phyloP scores from a whole-genome alignment of 1,140 invertebrate species.

The Akabosia matsudoensis region DNA sequence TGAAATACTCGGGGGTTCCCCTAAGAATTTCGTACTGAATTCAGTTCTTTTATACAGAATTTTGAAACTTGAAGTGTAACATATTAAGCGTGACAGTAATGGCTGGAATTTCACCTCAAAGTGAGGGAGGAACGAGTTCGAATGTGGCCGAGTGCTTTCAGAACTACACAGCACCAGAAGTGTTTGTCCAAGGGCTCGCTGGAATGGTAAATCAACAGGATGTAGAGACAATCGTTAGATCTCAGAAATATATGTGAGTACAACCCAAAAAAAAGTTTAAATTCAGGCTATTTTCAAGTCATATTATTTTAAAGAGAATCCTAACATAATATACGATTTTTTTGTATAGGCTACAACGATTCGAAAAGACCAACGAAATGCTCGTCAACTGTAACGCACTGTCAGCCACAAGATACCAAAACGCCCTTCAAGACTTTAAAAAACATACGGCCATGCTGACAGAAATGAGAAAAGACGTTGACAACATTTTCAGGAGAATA shows the following conservation, averaged over 20 bases:
- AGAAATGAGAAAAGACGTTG: conserved; percentile 64
- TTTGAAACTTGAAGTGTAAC: background rate
- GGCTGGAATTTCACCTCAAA: conserved; percentile 25
- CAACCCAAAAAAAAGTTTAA: background rate
- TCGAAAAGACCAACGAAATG: conserved; percentile 98
- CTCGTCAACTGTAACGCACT: conserved; percentile 88
- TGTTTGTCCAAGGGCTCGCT: conserved; percentile 82
- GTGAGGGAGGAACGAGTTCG: conserved; percentile 36
- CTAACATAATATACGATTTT: background rate
- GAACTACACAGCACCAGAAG: conserved; percentile 83
- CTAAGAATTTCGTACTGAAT: too few relatives aligned
- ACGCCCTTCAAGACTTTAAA: conserved; percentile 79
- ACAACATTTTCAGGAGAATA: conserved; percentile 60
- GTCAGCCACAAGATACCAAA: conserved; percentile 73
- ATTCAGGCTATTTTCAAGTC: background rate
- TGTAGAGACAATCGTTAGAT: conserved; percentile 82
- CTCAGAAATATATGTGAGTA: conserved; percentile 87
- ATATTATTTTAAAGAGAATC: background rate
- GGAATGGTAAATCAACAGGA: conserved; percentile 87
- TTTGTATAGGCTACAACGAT: conserved; percentile 78
- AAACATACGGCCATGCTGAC: conserved; percentile 75
- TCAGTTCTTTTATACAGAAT: background rate
- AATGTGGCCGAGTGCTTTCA: conserved; percentile 77
- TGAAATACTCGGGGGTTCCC: too few relatives aligned
- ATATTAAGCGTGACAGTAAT: background rate